Conservation (phyloP, 1,140 invertebrate genomes). For the Trichonephila clavata region DNA sequence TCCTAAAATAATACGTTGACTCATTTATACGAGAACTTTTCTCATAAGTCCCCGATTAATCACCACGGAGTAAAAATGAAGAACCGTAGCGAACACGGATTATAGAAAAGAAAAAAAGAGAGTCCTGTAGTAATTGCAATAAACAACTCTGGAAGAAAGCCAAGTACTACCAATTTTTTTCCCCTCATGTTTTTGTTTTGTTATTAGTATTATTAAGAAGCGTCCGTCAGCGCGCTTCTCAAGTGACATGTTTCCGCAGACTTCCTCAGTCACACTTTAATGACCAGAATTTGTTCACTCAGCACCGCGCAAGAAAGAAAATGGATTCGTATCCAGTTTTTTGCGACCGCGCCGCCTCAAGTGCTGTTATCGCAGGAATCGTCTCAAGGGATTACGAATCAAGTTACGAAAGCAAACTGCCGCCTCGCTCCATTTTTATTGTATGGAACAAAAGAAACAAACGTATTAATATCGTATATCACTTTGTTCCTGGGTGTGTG, state of each 20-base stretch:
- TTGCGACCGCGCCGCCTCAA: constrained; percentile 12
- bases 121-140: constrained; percentile 47
- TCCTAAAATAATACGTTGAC: constrained; percentile 50
- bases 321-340: constrained; percentile 55
- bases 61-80: constrained; percentile 22
- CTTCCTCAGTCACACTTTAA: constrained; percentile 65
- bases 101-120: not conserved
- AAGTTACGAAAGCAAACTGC: constrained; percentile 29
- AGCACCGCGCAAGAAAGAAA: constrained; percentile 44
- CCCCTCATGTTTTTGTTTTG: constrained; percentile 42
- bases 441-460: constrained; percentile 3
- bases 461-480: constrained; percentile 8
- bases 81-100: constrained; percentile 17
- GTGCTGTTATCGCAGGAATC: constrained; percentile 48
- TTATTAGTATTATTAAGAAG: constrained; percentile 58
- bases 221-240: constrained; percentile 54
- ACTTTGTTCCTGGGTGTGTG: not conserved
- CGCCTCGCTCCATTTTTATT: not conserved
- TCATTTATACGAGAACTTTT: constrained; percentile 30
- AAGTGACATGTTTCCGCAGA: constrained; percentile 47
- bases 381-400: constrained; percentile 14
- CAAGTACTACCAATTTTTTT: constrained; percentile 55
- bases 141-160: constrained; percentile 64
- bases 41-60: constrained; percentile 46
- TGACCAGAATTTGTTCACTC: constrained; percentile 66